These are phyloP conservation scores for Drosophila affinis DNA, from an alignment of 2,888 invertebrate species.

Conservation along the genomic window DNA sequence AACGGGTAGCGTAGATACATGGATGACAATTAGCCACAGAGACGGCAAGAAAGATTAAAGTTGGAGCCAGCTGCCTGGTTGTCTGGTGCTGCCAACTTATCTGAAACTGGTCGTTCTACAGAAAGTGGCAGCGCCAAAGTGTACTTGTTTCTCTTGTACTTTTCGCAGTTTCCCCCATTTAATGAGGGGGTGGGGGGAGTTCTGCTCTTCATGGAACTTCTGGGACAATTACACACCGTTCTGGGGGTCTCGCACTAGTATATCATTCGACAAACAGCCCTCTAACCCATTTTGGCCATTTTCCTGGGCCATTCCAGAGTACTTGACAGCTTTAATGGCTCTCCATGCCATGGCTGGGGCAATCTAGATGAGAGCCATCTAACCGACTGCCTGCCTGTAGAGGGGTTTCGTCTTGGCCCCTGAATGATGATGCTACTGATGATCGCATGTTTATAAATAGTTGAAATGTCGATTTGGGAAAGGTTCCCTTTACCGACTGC, in stretches of 20 bases:
- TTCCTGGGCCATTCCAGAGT: background rate
- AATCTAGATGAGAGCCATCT: constrained; percentile 5
- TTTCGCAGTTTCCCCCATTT: background rate
- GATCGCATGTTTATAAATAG: constrained; percentile 79
- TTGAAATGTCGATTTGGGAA: constrained; percentile 72
- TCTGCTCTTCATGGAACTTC: background rate
- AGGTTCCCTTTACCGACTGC: constrained; percentile 34
- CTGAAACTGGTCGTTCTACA: background rate
- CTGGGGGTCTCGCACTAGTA: background rate
- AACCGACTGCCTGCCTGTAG: background rate
- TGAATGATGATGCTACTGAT: constrained; percentile 42
- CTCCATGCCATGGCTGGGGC: background rate
- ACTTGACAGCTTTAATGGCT: constrained; percentile 8
- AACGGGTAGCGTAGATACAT: constrained; percentile 4
- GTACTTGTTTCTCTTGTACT: no score
- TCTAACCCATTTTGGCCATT: background rate
- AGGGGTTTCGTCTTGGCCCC: constrained; percentile 22
- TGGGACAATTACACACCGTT: background rate
- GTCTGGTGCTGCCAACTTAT: background rate
- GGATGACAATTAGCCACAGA: constrained; percentile 41
- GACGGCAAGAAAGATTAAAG: background rate
- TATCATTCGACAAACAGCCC: constrained; percentile 11
- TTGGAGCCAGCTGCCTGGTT: background rate
- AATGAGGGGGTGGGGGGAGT: background rate
- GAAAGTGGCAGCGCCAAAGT: no score